phyloP scores from a whole-genome alignment of 2,113 vertebrate species.

The Alexandromys fortis region DNA sequence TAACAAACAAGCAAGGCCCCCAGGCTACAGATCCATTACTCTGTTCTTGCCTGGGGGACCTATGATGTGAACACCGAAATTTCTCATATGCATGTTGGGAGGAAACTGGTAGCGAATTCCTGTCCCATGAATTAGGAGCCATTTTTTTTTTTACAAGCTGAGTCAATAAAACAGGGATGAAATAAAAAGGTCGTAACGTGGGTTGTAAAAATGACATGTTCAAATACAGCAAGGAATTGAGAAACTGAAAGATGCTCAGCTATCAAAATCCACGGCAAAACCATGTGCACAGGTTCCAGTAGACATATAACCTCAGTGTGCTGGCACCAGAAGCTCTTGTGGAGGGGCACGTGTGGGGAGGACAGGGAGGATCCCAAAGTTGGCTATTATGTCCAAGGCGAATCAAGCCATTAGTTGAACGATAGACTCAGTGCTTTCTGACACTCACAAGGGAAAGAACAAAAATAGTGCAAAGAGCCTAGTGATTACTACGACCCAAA shows the following conservation, averaged over 20 bases:
- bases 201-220: constrained; percentile 24
- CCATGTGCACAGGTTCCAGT: background rate
- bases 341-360: background rate
- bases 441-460: background rate
- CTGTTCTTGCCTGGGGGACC: background rate
- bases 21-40: no score
- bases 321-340: background rate
- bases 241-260: background rate
- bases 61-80: background rate
- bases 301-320: background rate
- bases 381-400: background rate
- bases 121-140: background rate
- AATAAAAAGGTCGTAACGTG: background rate
- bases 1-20: no score
- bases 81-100: background rate
- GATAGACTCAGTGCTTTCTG: background rate
- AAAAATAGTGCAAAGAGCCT: background rate
- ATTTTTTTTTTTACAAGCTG: background rate
- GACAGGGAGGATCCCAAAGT: background rate
- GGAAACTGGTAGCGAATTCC: background rate
- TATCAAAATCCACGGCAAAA: background rate
- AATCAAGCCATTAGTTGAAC: background rate
- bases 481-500: background rate
- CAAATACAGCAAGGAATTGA: background rate
- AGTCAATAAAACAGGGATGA: background rate